Base-by-base conservation (phyloP, 1,140 invertebrate species). In the Orussus abietinus region DNA sequence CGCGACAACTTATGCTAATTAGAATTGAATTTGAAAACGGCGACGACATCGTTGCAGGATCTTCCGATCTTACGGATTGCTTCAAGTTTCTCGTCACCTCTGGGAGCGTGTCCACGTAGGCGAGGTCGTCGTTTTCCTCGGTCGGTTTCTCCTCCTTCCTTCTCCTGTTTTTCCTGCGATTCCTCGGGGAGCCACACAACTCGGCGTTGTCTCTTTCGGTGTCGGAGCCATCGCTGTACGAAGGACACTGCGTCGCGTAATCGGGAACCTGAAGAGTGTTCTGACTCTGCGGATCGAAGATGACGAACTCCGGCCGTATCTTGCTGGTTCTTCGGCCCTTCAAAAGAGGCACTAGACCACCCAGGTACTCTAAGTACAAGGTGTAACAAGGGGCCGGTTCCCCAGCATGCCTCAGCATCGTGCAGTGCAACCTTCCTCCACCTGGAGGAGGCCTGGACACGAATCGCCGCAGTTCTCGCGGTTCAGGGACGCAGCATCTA, bases 281-380 rank as follows among this genome's bases (percentile, higher is more conserved):
- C 35, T 64, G 63, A 40, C 35, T 81, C 68, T 95, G 89, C 1
- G 95, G 95, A 75, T 98, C 91, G 62, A 90, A 98, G 54, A 99
- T 98, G 19, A 98, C 90, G 72, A 99, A 99, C 68, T 98, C 96
- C 0, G 96, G 96, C 32, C 93, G 79, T 33, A 99, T 89, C 75
- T 98, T 98, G 62, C 92, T 96, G 4, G 90, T 96, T 38, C 94
- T 75, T 59, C 96, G 91, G 10, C 95, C 96, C 63, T 97, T 96
- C 0, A 99, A 78, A 22, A 99, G 77, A 1, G 96, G 96, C 34
- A 99, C 90, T 6, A 98, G 75, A 6, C 95, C 96, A 2, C 96
- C 96, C 2, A 98, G 75, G 64, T 98, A 96, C 69, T 98, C 93
- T 39, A 98, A 75, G 67, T 98, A 99, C 6, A 99, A 76, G 1